Evolutionary conservation across 2,888 invertebrate species (phyloP).

Genomic region (Polydrusus tereticollis): DNA sequence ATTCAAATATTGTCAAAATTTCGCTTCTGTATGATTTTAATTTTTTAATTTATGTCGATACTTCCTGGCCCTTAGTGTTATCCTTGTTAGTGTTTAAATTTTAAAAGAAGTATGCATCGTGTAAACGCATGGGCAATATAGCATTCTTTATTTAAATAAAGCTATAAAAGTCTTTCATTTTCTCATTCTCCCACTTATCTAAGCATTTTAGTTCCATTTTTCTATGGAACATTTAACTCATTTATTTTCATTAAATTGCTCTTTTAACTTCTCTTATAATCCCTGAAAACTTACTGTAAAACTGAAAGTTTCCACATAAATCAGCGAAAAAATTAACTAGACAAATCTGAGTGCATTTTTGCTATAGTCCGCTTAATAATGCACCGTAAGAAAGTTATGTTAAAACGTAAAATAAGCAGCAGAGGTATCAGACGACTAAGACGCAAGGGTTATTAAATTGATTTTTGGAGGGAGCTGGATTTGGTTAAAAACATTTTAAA

Average conservation of each 20-base stretch:
- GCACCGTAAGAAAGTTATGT: background rate
- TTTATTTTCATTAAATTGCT: slow-evolving; percentile 45
- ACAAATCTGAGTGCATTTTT: slow-evolving; percentile 17
- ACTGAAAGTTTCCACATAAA: slow-evolving; percentile 41
- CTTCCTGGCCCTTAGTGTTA: no score
- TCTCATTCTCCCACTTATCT: background rate
- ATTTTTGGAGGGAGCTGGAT: no score
- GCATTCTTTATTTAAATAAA: background rate
- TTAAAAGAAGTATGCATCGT: no score
- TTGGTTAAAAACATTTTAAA: no score
- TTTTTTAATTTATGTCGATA: no score
- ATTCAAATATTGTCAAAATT: no score
- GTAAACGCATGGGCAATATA: no score
- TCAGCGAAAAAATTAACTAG: slow-evolving; percentile 40
- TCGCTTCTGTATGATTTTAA: no score
- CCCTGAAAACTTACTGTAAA: slow-evolving; percentile 34
- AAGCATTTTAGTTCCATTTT: background rate
- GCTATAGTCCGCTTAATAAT: background rate
- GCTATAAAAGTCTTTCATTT: background rate
- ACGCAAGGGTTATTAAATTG: no score
- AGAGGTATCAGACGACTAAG: no score
- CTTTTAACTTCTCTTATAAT: slow-evolving; percentile 43
- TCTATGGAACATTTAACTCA: slow-evolving; percentile 35
- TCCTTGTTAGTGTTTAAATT: no score
- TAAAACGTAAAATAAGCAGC: no score